Evolutionary conservation across 2,888 invertebrate genomes (phyloP).

Genomic region (Kuschelorhynchus macadamiae): DNA sequence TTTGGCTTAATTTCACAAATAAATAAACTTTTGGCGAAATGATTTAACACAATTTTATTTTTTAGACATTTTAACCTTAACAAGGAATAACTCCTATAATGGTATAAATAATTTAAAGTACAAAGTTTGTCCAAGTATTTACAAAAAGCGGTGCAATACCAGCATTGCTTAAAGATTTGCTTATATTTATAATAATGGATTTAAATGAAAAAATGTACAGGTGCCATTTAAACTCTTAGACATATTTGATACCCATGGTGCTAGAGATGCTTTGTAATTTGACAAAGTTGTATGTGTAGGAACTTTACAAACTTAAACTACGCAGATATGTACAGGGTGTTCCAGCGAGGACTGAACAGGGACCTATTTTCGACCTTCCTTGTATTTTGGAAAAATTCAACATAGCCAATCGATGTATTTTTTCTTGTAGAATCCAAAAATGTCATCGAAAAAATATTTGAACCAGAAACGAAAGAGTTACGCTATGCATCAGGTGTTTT

Average conservation of each 20-base stretch:
- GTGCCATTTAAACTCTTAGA: slow-evolving; percentile 31
- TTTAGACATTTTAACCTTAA: slow-evolving; percentile 23
- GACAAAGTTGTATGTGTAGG: slow-evolving; percentile 59
- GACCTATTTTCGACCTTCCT: no score
- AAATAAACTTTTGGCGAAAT: slow-evolving; percentile 33
- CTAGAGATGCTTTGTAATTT: slow-evolving; percentile 49
- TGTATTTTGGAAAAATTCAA: slow-evolving; percentile 29
- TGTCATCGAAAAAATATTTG: no score
- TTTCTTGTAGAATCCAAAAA: no score
- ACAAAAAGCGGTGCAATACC: slow-evolving; percentile 26
- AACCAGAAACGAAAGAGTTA: no score
- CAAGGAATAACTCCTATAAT: slow-evolving; percentile 23
- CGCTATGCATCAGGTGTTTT: no score
- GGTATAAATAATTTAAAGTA: slow-evolving; percentile 3
- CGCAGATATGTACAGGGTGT: no score
- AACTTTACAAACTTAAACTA: slow-evolving; percentile 60
- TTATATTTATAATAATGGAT: slow-evolving; percentile 2
- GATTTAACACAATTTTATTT: slow-evolving; percentile 26
- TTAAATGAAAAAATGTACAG: slow-evolving; percentile 34
- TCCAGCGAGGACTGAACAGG: no score
- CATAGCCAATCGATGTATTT: slow-evolving; percentile 24
- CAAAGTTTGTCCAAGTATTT: slow-evolving; percentile 16
- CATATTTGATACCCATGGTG: slow-evolving; percentile 42
- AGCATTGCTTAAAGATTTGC: not conserved
- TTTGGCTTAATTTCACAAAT: slow-evolving; percentile 49